Evolutionary conservation across 2,113 vertebrate genomes (phyloP), one percentile per base, ranked within the genome.

Genomic region (Epinephelus moara): DNA sequence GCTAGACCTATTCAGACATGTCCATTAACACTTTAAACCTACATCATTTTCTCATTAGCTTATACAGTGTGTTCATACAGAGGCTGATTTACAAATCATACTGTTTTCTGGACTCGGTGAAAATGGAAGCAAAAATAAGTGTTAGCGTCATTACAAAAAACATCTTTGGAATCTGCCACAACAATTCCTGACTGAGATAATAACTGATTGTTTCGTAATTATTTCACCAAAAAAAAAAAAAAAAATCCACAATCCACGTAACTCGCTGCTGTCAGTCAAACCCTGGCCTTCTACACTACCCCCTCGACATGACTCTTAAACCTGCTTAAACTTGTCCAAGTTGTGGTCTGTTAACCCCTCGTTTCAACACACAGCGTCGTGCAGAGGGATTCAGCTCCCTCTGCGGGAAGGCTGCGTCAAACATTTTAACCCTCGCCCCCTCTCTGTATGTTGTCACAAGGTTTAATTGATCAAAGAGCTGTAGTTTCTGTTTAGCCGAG

Each of bases 151-250:
- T 82, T 74, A 91, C 25, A 86, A 78, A 90, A 30, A 78, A 88
- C 64, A 91, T 97, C 97, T 98, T 98, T 98, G 97, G 98, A 98
- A 97, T 95, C 93, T 90, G 90, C 94, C 92, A 94, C 93, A 83
- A 91, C 86, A 91, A 91, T 91, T 90, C 85, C 85, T 92, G 86
- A 90, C 90, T 88, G 87, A 92, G 84, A 88, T 95, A 92, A 92
- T 91, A 91, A 92, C 93, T 95, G 95, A 96, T 95, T 94, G 92
- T 92, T 96, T 94, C 78, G 78, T 67, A 56, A 80, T 91, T 93
- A 88, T 92, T 95, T 88, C 91, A 95, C 67, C 15, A 63, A 42
- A 89, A 91, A 85, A 93, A 94, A 91, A 19, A 63, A 42, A 89
- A 91, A 85, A 93, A 94, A 91, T 92, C 89, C 85, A 94, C 91